Evolutionary conservation across 2,888 invertebrate species (phyloP), one percentile per base, ranked within the genome.

Genomic region (Ichneumon xanthorius): DNA sequence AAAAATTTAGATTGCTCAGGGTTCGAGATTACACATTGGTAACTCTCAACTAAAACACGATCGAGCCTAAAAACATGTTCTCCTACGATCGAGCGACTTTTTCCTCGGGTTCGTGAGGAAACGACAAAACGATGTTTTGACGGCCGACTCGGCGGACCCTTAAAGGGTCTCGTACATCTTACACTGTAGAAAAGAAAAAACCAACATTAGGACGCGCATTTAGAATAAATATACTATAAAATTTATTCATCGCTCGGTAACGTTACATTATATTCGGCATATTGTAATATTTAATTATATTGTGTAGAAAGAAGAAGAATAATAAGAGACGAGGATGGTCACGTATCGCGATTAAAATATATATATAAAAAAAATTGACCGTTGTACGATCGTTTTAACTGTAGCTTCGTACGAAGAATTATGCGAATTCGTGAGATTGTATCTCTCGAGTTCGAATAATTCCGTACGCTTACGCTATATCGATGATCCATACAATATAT

Each of bases 211-310:
- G 11, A 72, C 58, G 50, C 61, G 75, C 65, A 81, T 80, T 76
- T 84, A 81, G 86, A 79, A 87, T 85, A 84, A 87, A 91, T 89
- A 89, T 90, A 88, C 87, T 90, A 90, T 89, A 89, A 91, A 90
- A 90, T 91, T 91, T 91, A 91, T 92, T 90, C 88, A 90, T 91
- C 87, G 86, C 88, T 89, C 87, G 86, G 82, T 90, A 90, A 89
- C 88, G 87, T 85, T 86, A 82, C 85, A 86, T 68, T 86, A 79
- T 87, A 86, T 82, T 86, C 78, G 71, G 85, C 84, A 78, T 84
- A 73, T 83, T 84, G 48, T 81, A 85, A 85, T 84, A 87, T 83
- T 79, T 67, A 79, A 86, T 84, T 80, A 81, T 73, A 26, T 79
- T 55, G 61, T 70, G 70, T 85, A 85, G 72, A 76, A 85, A 82